Base-by-base conservation (phyloP, 2,888 invertebrate genomes). In the Incurvaria masculella region DNA sequence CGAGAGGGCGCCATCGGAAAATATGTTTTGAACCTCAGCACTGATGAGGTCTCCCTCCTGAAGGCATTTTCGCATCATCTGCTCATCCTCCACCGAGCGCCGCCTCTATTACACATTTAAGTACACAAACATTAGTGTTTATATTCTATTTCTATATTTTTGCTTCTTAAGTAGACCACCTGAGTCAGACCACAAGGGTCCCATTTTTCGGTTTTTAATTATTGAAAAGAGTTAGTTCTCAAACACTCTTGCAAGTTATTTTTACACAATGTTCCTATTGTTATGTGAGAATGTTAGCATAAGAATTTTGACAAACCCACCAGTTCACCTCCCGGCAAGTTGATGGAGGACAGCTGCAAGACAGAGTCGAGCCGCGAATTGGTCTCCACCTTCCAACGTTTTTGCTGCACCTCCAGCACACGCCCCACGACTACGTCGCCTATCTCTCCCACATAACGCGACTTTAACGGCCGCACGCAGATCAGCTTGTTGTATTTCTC, bases 401-500 rank as follows among this genome's bases (percentile, higher is more conserved):
- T 89, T 60, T 95, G 93, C 61, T 95, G 95, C 1, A 99, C 94
- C 68, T 97, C 96, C 0, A 90, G 85, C 21, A 99, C 89, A 44
- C 99, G 81, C 0, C 97, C 99, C 4, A 99, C 92, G 10, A 99
- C 87, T 2, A 99, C 95, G 74, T 99, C 98, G 0, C 98, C 98
- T 47, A 98, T 91, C 76, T 97, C 97, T 8, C 93, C 93, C 51
- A 89, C 87, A 64, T 91, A 97, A 51, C 97, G 85, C 61, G 91
- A 90, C 64, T 97, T 97, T 6, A 97, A 72, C 0, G 98, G 96
- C 55, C 87, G 85, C 3, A 99, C 89, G 45, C 94, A 93, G 51
- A 98, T 89, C 49, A 99, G 78, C 68, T 96, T 95, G 67, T 98
- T 98, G 0, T 98, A 94, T 75, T 91, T 89, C 63, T 96, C 92